Conservation (phyloP, 2,888 invertebrate genomes). For the Gibbula magus region DNA sequence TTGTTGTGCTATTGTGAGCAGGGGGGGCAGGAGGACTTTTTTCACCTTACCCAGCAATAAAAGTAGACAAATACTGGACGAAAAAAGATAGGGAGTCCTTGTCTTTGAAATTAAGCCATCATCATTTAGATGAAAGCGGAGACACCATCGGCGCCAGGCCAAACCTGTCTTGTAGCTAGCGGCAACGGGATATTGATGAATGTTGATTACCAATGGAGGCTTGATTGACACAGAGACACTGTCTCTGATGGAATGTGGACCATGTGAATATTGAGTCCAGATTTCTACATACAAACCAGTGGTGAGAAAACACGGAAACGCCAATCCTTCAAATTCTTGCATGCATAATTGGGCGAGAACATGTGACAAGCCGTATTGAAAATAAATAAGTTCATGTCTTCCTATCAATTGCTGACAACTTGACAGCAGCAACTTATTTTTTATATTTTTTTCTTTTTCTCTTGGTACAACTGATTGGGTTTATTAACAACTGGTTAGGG, state of each 20-base stretch:
- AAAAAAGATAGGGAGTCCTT: not conserved
- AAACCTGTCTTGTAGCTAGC: not conserved
- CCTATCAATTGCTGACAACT: too few species aligned
- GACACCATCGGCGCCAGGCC: conserved; percentile 4
- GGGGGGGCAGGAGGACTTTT: not conserved
- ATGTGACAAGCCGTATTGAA: too few species aligned
- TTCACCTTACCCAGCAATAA: conserved; percentile 11
- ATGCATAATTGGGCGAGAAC: too few species aligned
- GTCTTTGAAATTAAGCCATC: not conserved
- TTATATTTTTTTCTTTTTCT: too few species aligned
- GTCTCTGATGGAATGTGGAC: not conserved
- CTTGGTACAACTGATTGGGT: too few species aligned
- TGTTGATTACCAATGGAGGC: conserved; percentile 5
- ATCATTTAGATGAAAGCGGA: not conserved
- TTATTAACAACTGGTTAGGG: too few species aligned
- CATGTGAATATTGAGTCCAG: too few species aligned
- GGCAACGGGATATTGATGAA: conserved; percentile 10
- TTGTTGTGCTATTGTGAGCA: not conserved
- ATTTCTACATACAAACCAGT: too few species aligned
- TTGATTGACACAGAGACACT: not conserved
- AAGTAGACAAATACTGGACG: not conserved
- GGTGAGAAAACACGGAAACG: too few species aligned
- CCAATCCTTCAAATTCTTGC: too few species aligned
- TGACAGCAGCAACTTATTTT: too few species aligned
- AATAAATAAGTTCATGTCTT: too few species aligned